These are phyloP conservation scores for Desmophyllum pertusum DNA, from an alignment of 92 coral and sea anemone genomes.

Conservation along the genomic window DNA sequence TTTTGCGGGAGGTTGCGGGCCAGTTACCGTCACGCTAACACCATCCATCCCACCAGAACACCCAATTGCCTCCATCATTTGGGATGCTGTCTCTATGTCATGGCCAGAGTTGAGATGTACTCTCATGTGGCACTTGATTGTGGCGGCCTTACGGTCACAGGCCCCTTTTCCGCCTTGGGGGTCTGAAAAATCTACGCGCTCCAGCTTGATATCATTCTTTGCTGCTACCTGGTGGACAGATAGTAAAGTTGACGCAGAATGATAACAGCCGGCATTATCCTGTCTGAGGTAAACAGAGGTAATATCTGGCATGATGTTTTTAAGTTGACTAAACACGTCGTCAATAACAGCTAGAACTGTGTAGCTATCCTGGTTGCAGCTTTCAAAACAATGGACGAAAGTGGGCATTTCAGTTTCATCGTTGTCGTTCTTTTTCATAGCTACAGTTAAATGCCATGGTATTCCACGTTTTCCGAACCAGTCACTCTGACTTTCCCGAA, in stretches of 20 bases:
- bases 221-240: slow-evolving; percentile 25
- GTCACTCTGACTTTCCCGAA: slow-evolving; percentile 5
- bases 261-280: slow-evolving; percentile 36
- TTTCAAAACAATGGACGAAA: slow-evolving; percentile 36
- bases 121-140: slow-evolving; percentile 22
- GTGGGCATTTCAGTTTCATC: slow-evolving; percentile 23
- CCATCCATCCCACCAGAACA: slow-evolving; percentile 20
- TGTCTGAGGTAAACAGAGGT: slow-evolving; percentile 34
- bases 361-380: slow-evolving; percentile 25
- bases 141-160: slow-evolving; percentile 13
- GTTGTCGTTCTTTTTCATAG: not conserved
- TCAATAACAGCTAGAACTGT: slow-evolving; percentile 31
- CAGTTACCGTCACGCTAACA: slow-evolving; percentile 3
- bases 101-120: slow-evolving; percentile 32
- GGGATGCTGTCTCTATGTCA: slow-evolving; percentile 15
- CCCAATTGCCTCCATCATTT: slow-evolving; percentile 7
- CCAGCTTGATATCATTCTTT: slow-evolving; percentile 16
- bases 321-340: slow-evolving; percentile 34
- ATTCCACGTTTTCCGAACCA: slow-evolving; percentile 10
- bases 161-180: slow-evolving; percentile 19
- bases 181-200: slow-evolving; percentile 38
- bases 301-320: slow-evolving; percentile 18
- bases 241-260: slow-evolving; percentile 31
- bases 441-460: slow-evolving; percentile 47
- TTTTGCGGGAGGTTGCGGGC: slow-evolving; percentile 1